Percentiles rank a stretch among this genome's conserved stretches.
Evolutionary conservation across 2,797 vertebrate species (phyloP).

Genomic region (Apogon talboti): DNA sequence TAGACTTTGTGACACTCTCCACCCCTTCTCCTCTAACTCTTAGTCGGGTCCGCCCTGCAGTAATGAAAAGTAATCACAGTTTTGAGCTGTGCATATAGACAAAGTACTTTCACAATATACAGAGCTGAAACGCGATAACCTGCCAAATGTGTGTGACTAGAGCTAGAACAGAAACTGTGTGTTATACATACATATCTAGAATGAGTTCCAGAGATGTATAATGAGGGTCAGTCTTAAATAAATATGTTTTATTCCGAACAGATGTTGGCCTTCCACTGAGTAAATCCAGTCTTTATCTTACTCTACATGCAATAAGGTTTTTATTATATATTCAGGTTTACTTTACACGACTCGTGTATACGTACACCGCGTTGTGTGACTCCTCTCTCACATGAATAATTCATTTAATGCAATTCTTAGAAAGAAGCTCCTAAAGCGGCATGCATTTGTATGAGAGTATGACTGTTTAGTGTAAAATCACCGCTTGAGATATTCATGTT

Average conservation of each 20-base stretch:
- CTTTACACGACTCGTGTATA: neutral
- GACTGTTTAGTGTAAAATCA: no score
- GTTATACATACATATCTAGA: slow-evolving; percentile 8
- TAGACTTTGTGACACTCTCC: neutral
- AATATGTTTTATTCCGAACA: slow-evolving; percentile 51
- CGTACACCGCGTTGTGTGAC: neutral
- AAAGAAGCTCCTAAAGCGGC: no score
- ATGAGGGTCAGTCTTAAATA: slow-evolving; percentile 31
- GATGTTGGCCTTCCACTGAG: slow-evolving; percentile 33
- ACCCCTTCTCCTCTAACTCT: slow-evolving; percentile 13
- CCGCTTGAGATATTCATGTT: no score
- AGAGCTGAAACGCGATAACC: slow-evolving; percentile 33
- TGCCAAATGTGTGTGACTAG: slow-evolving; percentile 26
- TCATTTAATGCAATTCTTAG: no score
- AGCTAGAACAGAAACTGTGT: slow-evolving; percentile 7
- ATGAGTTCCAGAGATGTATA: slow-evolving; percentile 11
- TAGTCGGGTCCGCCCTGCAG: slow-evolving; percentile 49
- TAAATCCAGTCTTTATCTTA: slow-evolving; percentile 24
- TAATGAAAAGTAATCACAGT: slow-evolving; percentile 78
- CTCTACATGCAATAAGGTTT: slow-evolving; percentile 6
- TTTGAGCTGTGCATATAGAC: slow-evolving; percentile 53
- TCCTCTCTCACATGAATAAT: no score
- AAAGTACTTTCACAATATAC: slow-evolving; percentile 43
- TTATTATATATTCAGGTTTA: neutral
- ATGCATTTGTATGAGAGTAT: no score